Conservation (phyloP, 2,797 vertebrate genomes). For the Phrynocephalus vlangalii region DNA sequence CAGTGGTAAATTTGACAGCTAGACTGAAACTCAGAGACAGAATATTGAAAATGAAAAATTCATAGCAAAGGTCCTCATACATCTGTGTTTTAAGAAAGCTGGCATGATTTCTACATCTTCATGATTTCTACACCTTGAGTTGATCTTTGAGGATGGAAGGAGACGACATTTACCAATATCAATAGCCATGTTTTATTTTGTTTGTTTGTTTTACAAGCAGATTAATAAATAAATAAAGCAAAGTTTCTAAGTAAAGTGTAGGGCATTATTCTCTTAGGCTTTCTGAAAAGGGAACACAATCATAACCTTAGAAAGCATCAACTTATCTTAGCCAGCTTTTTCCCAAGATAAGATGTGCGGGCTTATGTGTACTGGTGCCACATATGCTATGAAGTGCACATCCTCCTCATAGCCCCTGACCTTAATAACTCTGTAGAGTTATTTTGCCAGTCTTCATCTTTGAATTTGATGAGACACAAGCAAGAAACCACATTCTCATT, state of each 20-base stretch:
- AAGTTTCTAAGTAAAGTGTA: conserved; percentile 37
- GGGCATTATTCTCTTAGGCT: conserved; percentile 41
- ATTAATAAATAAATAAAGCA: conserved; percentile 57
- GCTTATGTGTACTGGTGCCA: not conserved
- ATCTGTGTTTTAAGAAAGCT: conserved; percentile 49
- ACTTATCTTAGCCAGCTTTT: not conserved
- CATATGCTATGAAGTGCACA: not conserved
- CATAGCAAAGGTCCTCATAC: not conserved
- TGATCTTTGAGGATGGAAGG: conserved; percentile 36
- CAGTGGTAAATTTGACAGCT: conserved; percentile 29
- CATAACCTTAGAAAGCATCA: not conserved
- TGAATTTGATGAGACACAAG: not conserved
- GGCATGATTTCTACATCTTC: conserved; percentile 27
- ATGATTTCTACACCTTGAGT: conserved; percentile 20
- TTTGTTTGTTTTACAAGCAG: conserved; percentile 12
- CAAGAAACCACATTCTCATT: too few species aligned
- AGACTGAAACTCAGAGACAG: conserved; percentile 34
- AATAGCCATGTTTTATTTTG: not conserved
- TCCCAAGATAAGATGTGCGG: not conserved
- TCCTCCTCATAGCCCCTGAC: not conserved
- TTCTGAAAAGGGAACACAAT: conserved; percentile 5
- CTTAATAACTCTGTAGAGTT: not conserved
- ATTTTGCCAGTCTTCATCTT: not conserved
- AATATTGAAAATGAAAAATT: conserved; percentile 24
- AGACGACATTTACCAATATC: conserved; percentile 37